phyloP scores from a whole-genome alignment of 2,113 vertebrate species.

The Amazona vittata region DNA sequence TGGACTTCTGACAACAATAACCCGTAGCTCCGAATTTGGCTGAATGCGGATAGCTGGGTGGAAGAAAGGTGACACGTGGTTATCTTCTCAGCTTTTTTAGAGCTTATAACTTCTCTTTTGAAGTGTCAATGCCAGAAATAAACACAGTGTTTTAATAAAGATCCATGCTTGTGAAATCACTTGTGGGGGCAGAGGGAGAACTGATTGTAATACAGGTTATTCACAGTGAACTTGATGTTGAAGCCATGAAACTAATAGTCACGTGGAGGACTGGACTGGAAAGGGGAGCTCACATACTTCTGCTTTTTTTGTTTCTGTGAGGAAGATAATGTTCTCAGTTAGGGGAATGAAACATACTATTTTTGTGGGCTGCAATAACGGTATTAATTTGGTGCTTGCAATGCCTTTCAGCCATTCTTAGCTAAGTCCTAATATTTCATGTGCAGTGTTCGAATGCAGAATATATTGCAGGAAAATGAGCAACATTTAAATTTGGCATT shows the following conservation, averaged over 20 bases:
- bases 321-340: not conserved
- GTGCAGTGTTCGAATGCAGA: not conserved
- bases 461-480: conserved; percentile 13
- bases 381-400: not conserved
- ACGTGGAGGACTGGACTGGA: not conserved
- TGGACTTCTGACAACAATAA: not conserved
- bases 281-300: not conserved
- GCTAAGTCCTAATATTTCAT: not conserved
- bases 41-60: not conserved
- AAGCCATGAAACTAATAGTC: not conserved
- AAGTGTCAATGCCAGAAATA: not conserved
- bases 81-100: not conserved
- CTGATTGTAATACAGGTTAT: not conserved
- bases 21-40: not conserved
- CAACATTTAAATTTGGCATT: conserved; percentile 10
- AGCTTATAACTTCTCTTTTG: not conserved
- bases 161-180: not conserved
- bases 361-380: not conserved
- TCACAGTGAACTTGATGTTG: not conserved
- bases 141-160: not conserved
- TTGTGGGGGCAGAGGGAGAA: rapidly evolving
- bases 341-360: not conserved
- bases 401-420: not conserved
- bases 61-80: not conserved
- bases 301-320: not conserved